Evolutionary conservation across 2,797 vertebrate genomes (phyloP), one percentile per base, ranked within the genome.

Genomic region (Toxotes lorentzi): DNA sequence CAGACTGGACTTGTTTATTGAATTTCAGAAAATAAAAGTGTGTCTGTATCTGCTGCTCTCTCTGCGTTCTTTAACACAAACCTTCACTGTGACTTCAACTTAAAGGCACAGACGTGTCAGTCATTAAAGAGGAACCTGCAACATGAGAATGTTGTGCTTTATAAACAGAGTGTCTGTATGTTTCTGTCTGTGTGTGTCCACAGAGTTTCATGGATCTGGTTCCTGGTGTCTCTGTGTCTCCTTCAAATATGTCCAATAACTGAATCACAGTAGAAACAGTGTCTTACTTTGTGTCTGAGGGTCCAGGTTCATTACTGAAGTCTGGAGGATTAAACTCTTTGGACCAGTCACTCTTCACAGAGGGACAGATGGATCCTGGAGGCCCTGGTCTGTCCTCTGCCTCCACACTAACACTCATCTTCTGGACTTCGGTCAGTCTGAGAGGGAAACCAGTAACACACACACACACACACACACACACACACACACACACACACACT

Each of bases 321-420:
- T 1, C 0, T 2, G 3, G 48, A 53, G 13, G 34, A 1, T 24
- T 2, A 5, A n/a, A n/a, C n/a, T 27, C 14, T 19, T 1, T 65
- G 63, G 45, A 51, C 30, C 1, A 2, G 23, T 66, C 21, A 16
- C 47, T 66, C 12, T 38, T 24, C 63, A 66, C 1, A 24, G 47
- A 50, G n/a, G 23, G 11, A 43, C 19, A 69, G 27, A 23, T 45
- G 38, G 19, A 14, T 17, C 13, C n/a, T 21, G 30, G 1, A 35
- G 9, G 21, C 53, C 34, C 38, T 68, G 38, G 38, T 34, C 66
- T 7, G n/a, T 6, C 30, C 54, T 70, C 56, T n/a, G 48, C 67
- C 8, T 59, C 34, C n/a, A 9, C 0, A 32, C 6, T n/a, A n/a
- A n/a, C 21, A 24, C 41, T 69, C 67, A 69, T 47, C 10, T 10